A percentile compares a stretch with the other conserved stretches of the same genome.
phyloP scores from a whole-genome alignment of 2,113 vertebrate species.

The Lota lota region DNA sequence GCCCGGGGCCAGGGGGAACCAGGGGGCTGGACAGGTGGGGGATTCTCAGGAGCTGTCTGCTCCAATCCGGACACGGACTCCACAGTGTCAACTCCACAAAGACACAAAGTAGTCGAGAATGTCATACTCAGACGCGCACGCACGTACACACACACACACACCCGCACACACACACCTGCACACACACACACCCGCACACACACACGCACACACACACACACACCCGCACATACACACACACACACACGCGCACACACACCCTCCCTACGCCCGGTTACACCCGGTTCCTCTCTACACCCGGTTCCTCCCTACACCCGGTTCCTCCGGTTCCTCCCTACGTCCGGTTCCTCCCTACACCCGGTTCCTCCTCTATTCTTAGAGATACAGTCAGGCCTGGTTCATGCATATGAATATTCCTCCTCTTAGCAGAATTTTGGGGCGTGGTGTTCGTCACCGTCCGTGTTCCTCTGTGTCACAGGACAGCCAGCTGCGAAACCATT shows the following conservation, averaged over 20 bases:
- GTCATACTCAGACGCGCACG: slow-evolving; percentile 40
- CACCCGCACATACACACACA: background rate
- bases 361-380: slow-evolving; percentile 74
- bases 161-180: too few relatives aligned
- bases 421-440: slow-evolving; percentile 47
- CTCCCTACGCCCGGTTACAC: too few relatives aligned
- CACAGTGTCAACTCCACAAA: slow-evolving; percentile 52
- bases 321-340: slow-evolving; percentile 63
- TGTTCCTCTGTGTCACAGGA: background rate
- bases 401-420: slow-evolving; percentile 33
- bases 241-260: background rate
- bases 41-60: too few relatives aligned
- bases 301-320: slow-evolving; percentile 32
- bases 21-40: background rate
- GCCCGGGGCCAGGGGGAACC: too few relatives aligned
- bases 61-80: slow-evolving; percentile 34
- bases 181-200: too few relatives aligned
- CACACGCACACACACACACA: too few relatives aligned
- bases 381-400: slow-evolving; percentile 50
- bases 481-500: background rate
- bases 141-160: too few relatives aligned
- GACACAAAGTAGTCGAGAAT: slow-evolving; percentile 53
- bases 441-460: background rate
- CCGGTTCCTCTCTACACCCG: slow-evolving; percentile 21
- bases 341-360: slow-evolving; percentile 14